Evolutionary conservation across 2,113 vertebrate genomes (phyloP).

Genomic region (Columbina picui): DNA sequence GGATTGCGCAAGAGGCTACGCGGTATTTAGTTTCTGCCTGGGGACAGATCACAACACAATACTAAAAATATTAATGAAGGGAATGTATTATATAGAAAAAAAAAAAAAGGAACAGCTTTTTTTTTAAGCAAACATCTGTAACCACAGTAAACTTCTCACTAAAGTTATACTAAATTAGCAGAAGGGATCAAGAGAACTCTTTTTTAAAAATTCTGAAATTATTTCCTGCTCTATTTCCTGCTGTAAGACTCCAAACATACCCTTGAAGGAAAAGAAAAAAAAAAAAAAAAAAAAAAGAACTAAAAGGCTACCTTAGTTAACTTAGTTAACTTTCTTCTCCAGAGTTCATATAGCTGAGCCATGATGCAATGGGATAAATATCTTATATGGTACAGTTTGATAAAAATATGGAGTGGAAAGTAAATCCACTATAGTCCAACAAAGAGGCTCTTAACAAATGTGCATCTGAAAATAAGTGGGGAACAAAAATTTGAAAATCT

Average conservation of each 20-base stretch:
- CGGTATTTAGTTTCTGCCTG: background rate
- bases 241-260: background rate
- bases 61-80: background rate
- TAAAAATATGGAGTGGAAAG: background rate
- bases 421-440: background rate
- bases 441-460: background rate
- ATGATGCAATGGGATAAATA: background rate
- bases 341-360: background rate
- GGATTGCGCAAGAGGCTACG: fast-evolving
- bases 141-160: background rate
- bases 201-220: background rate
- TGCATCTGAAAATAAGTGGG: fast-evolving
- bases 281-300: background rate
- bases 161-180: background rate
- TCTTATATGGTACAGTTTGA: background rate
- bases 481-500: background rate
- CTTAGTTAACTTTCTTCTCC: background rate
- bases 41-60: fast-evolving
- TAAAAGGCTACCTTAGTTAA: background rate
- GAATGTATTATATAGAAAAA: background rate
- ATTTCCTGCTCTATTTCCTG: background rate
- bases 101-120: fast-evolving
- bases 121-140: background rate
- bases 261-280: background rate
- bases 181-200: fast-evolving